These are phyloP conservation scores for Pseudocheirus occidentalis DNA, from an alignment of 2,797 vertebrate genomes.

Conservation along the genomic window DNA sequence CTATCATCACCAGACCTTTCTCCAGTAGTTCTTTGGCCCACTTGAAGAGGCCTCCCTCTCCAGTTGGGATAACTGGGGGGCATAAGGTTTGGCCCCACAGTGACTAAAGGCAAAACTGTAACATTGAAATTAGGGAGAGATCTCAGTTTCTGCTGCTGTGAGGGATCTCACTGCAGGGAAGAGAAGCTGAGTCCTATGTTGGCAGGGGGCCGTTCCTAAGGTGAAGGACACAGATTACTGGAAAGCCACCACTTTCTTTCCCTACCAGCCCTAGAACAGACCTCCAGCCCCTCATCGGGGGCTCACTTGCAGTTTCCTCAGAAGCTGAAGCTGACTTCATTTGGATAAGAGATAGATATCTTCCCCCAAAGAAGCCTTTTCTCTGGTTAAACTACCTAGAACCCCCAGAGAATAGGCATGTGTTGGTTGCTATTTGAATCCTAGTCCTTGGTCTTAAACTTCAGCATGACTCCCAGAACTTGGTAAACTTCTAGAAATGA, in stretches of 20 bases:
- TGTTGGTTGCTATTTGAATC: not conserved
- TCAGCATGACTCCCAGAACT: not conserved
- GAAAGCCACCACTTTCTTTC: not conserved
- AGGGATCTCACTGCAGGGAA: not conserved
- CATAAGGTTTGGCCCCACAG: not conserved
- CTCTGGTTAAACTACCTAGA: not conserved
- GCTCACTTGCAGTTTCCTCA: not conserved
- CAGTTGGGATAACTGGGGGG: not conserved
- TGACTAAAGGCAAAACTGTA: not conserved
- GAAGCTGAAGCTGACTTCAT: not conserved
- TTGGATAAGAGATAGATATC: not conserved
- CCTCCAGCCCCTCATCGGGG: not conserved
- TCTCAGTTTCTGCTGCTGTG: not conserved
- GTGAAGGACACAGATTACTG: not conserved
- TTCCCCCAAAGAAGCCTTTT: not conserved
- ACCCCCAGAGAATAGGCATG: not conserved
- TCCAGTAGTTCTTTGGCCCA: not conserved
- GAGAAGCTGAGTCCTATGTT: not conserved
- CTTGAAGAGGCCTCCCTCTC: not conserved
- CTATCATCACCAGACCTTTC: not conserved
- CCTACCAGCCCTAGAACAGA: slow-evolving; percentile 10
- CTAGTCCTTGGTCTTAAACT: not conserved
- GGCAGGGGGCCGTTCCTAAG: not conserved
- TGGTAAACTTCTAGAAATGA: slow-evolving; percentile 28
- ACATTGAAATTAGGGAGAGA: not conserved